phyloP scores from a whole-genome alignment of 2,113 vertebrate genomes.

The Phalacrocorax brasilianus region DNA sequence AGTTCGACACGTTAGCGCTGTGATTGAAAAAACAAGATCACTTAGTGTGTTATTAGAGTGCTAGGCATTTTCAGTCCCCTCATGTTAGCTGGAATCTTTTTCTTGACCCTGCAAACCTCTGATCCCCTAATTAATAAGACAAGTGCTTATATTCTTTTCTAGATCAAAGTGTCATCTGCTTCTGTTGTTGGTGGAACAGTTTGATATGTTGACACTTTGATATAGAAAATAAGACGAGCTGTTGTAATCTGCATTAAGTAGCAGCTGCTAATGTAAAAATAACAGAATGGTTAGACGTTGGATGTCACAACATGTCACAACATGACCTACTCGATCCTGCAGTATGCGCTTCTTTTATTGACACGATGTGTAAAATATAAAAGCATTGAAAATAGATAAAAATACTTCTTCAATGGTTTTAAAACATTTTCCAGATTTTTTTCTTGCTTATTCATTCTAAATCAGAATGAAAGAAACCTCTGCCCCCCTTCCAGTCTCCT shows the following conservation, averaged over 20 bases:
- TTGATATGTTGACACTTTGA: constrained; percentile 53
- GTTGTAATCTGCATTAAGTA: constrained; percentile 57
- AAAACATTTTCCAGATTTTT: background rate
- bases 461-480: background rate
- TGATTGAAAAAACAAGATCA: background rate
- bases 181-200: constrained; percentile 9
- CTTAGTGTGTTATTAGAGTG: background rate
- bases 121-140: constrained; percentile 41
- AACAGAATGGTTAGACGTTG: constrained; percentile 10
- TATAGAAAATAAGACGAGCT: constrained; percentile 55
- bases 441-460: background rate
- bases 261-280: constrained; percentile 41
- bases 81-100: background rate
- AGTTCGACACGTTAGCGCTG: background rate
- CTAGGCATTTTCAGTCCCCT: background rate
- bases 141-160: constrained; percentile 12
- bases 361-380: background rate
- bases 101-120: constrained; percentile 46
- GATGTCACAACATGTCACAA: constrained; percentile 1
- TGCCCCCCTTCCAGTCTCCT: background rate
- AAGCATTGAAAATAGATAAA: background rate
- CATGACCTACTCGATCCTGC: background rate
- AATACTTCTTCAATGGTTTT: background rate
- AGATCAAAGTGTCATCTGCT: constrained; percentile 16
- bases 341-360: background rate